A percentile compares a stretch with the other conserved stretches of the same genome.
Conservation (phyloP, 2,113 vertebrate species). For the Marmota monax region DNA sequence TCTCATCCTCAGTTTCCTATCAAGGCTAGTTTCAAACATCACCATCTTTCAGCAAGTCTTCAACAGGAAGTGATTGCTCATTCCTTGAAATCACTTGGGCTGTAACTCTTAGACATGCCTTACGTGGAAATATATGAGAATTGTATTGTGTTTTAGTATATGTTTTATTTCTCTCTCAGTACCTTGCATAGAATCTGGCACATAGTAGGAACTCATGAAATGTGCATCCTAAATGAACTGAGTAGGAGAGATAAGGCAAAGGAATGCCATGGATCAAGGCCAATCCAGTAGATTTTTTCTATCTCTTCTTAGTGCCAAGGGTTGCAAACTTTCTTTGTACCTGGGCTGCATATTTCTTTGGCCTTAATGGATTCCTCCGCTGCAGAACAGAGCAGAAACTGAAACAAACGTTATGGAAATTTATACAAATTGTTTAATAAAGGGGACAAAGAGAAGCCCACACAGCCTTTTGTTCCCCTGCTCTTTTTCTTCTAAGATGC, state of each 20-base stretch:
- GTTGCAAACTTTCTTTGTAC: background rate
- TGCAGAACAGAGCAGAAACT: background rate
- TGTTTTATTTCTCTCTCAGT: background rate
- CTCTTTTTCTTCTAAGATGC: conserved; percentile 47
- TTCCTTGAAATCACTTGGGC: background rate
- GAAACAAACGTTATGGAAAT: conserved; percentile 30
- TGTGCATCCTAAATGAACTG: background rate
- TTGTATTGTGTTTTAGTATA: background rate
- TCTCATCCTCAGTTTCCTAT: background rate
- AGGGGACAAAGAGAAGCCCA: conserved; percentile 17
- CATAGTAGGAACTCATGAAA: background rate
- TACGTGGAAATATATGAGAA: background rate
- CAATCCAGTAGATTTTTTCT: background rate
- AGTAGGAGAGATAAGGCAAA: background rate
- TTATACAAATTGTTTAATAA: conserved; percentile 38
- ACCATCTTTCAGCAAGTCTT: background rate
- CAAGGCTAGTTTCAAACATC: background rate
- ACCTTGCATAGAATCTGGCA: background rate
- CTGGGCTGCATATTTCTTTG: background rate
- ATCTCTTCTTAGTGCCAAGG: background rate
- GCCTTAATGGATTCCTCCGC: background rate
- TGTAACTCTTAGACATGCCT: background rate
- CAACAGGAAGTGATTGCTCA: background rate
- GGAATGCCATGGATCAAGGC: background rate
- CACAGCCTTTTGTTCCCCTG: background rate